Base-by-base conservation (phyloP, 1,140 invertebrate species). In the Parasteatoda tepidariorum region DNA sequence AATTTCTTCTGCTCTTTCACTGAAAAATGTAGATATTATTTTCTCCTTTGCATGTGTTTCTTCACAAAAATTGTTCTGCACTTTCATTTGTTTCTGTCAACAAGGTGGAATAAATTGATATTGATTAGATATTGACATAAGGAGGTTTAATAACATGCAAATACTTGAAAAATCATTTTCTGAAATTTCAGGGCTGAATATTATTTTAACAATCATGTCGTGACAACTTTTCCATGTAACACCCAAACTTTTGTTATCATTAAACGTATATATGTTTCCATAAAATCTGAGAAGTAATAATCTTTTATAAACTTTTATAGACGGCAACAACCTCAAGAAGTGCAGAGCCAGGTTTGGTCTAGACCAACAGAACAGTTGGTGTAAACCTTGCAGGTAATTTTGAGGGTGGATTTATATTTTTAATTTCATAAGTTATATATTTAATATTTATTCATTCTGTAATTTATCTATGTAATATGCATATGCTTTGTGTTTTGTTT, bases 361-460 rank as follows among this genome's bases (percentile, higher is more conserved):
- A 89, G 97, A 99, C 88, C 96, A 99, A 89, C 97, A 98, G 90
- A 96, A 94, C 90, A 95, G 98, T 88, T 99, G 98, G 98, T 99
- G 98, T 89, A 99, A 99, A 89, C 98, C 97, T 84, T 99, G 98
- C 96, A 97, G 97, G 97, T 98, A 93, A 91, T 41, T 41, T 41
- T 6, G n/a, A n/a, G n/a, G n/a, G n/a, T n/a, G n/a, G n/a, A n/a
- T n/a, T n/a, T n/a, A n/a, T n/a, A n/a, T n/a, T n/a, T n/a, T n/a
- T n/a, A n/a, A n/a, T 48, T 48, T 48, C 6, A 9, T 18, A 48
- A 9, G 7, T 48, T 48, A 48, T 18, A 9, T 18, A 48, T 48
- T 48, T 9, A 48, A 48, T 9, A 48, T 9, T 9, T 9, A 48
- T 48, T 48, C 41, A 48, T 18, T 48, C 41, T 48, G 7, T 48